Base-by-base conservation (phyloP, 2,797 vertebrate genomes). In the Pangasius macronema region DNA sequence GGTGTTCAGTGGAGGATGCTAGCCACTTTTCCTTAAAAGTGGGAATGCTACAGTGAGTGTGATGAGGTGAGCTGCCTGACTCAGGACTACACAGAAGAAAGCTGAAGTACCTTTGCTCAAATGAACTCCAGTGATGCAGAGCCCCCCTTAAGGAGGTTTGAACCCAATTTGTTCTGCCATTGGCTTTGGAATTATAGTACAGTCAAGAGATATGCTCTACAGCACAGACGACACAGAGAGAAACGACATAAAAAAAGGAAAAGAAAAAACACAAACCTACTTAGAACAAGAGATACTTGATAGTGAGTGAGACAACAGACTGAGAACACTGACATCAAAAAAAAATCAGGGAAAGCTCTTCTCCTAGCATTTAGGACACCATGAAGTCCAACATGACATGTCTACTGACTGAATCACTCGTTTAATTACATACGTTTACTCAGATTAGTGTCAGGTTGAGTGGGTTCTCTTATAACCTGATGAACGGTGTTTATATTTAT, bases 121-220 rank as follows among this genome's bases (percentile, higher is more conserved):
- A 93, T 90, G 91, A 91, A 92, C 92, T 92, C 91, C 92, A 92
- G 90, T 92, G 90, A 85, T 89, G 91, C 89, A 90, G 87, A 84
- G 90, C 89, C 93, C 89, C 91, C 91, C 89, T 92, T 91, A 91
- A 86, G 91, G 91, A 91, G 92, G 90, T 93, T 91, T 93, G 92
- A 93, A 93, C 92, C 92, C 92, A 93, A 93, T 90, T 92, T 92
- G 94, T 92, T 93, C 92, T 91, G 92, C 90, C 93, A 93, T 93
- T 93, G 85, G 90, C 89, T 89, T 91, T 93, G 93, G 92, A 89
- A 93, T 93, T 91, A 90, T 92, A 93, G 91, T 92, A 93, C 92
- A 92, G 85, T 92, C 92, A 91, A 93, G 91, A 91, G 92, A 93
- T 76, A 92, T 88, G 92, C 89, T 93, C 93, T 91, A 93, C 91